These are phyloP conservation scores for Azemiops feae DNA, from an alignment of 2,113 vertebrate species.

Conservation along the genomic window DNA sequence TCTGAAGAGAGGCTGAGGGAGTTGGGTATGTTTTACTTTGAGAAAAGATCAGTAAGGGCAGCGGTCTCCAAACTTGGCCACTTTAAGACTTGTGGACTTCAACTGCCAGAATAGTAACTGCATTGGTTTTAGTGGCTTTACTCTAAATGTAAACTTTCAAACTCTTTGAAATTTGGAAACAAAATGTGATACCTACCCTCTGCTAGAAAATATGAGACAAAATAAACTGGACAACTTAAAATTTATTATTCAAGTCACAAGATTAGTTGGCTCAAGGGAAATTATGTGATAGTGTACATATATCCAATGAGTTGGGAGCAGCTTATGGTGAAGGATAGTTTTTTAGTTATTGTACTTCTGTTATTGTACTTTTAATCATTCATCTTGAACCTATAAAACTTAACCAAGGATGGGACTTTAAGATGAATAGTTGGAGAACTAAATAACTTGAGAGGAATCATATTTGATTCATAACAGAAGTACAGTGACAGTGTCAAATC, in stretches of 20 bases:
- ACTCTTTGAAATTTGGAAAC: neutral
- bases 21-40: neutral
- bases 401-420: neutral
- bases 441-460: neutral
- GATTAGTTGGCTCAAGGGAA: constrained; percentile 12
- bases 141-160: constrained; percentile 20
- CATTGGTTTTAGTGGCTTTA: constrained; percentile 11
- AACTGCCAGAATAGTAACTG: neutral
- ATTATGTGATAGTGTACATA: neutral
- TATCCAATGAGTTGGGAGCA: neutral
- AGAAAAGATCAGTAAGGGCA: neutral
- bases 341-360: neutral
- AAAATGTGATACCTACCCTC: neutral
- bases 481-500: neutral
- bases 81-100: too few relatives aligned
- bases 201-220: neutral
- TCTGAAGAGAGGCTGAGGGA: neutral
- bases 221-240: neutral
- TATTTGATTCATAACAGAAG: neutral
- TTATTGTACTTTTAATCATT: neutral
- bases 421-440: neutral
- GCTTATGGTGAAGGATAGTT: neutral
- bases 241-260: neutral
- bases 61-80: too few relatives aligned
- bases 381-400: constrained; percentile 10